A percentile compares a stretch with the other conserved stretches of the same genome.
phyloP scores from a whole-genome alignment of 2,888 invertebrate genomes.

The Sycophila texana region DNA sequence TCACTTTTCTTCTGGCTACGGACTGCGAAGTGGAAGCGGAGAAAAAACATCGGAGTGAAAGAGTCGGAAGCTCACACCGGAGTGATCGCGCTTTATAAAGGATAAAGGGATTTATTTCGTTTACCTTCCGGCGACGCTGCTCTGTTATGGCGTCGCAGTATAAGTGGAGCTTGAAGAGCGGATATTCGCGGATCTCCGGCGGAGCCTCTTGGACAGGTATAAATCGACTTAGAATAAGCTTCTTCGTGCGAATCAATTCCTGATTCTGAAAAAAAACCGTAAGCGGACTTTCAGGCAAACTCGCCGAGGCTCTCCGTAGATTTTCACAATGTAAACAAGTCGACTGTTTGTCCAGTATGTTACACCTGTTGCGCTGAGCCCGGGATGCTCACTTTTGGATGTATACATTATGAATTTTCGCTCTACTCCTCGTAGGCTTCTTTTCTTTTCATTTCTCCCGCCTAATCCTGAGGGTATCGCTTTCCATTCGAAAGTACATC shows the following conservation, averaged over 20 bases:
- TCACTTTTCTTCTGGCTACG: slow-evolving; percentile 59
- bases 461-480: too few species aligned
- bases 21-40: slow-evolving; percentile 52
- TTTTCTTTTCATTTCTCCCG: too few species aligned
- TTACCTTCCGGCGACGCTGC: slow-evolving; percentile 64
- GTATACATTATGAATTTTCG: too few species aligned
- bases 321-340: slow-evolving; percentile 32
- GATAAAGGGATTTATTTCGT: not conserved
- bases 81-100: not conserved
- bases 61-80: not conserved
- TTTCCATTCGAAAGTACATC: too few species aligned
- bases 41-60: not conserved
- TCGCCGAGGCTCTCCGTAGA: not conserved
- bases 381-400: too few species aligned
- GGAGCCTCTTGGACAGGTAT: slow-evolving; percentile 83
- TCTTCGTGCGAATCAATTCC: slow-evolving; percentile 83
- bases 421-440: too few species aligned
- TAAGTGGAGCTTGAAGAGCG: slow-evolving; percentile 78
- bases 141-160: slow-evolving; percentile 67
- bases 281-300: not conserved
- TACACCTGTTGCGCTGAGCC: too few species aligned
- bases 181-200: slow-evolving; percentile 81
- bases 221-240: slow-evolving; percentile 82
- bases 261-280: slow-evolving; percentile 75
- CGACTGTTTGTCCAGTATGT: not conserved